Conservation (phyloP, 2,888 invertebrate genomes). For the Agrilus biguttatus region DNA sequence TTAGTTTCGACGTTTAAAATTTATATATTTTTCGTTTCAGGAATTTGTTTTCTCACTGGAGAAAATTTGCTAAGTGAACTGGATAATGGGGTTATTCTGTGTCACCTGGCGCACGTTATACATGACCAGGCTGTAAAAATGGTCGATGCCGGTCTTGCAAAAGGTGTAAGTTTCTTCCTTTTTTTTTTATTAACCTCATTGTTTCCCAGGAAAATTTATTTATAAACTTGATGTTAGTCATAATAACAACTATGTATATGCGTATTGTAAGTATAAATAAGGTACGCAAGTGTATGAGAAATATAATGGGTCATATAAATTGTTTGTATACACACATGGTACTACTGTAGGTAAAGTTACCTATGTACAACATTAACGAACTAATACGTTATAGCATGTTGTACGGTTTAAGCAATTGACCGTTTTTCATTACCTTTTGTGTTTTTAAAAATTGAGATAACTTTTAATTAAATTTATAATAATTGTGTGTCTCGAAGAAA, state of each 20-base stretch:
- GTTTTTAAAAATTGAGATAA: too few species aligned
- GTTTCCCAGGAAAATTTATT: too few species aligned
- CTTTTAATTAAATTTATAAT: too few species aligned
- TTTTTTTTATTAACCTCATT: not conserved
- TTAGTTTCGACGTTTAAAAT: not conserved
- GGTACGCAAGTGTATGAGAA: too few species aligned
- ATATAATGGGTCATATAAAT: not conserved
- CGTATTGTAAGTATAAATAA: not conserved
- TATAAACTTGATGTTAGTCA: too few species aligned
- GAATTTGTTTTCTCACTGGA: conserved; percentile 55
- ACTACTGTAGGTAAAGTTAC: not conserved
- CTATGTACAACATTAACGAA: not conserved
- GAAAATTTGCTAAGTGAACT: conserved; percentile 69
- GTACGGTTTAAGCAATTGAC: too few species aligned
- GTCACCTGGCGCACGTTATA: conserved; percentile 66
- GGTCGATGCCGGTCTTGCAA: conserved; percentile 42
- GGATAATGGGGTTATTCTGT: conserved; percentile 73
- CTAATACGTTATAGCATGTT: too few species aligned
- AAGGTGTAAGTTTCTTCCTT: conserved; percentile 20
- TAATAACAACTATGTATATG: too few species aligned
- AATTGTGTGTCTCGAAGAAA: too few species aligned
- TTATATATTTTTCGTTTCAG: conserved; percentile 32
- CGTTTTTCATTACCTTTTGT: too few species aligned
- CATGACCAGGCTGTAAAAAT: conserved; percentile 59
- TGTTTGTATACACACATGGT: not conserved